phyloP scores from a whole-genome alignment of 1,140 invertebrate species.

The Spodoptera litura region DNA sequence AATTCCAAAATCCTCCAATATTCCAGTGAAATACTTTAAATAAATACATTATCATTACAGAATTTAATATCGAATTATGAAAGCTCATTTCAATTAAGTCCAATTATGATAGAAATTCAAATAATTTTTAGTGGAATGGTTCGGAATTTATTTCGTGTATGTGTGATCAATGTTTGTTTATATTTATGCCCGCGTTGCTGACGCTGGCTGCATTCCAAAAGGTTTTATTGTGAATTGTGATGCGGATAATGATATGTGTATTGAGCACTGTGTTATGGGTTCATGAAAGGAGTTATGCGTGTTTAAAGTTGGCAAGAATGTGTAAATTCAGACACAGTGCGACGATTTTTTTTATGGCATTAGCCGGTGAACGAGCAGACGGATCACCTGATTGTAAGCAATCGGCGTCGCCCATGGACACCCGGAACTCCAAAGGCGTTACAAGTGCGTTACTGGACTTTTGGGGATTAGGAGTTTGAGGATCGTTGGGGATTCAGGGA shows the following conservation, averaged over 20 bases:
- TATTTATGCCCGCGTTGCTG: background rate
- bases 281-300: background rate
- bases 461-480: too few species aligned
- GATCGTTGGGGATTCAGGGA: too few species aligned
- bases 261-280: background rate
- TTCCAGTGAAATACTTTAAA: conserved; percentile 2
- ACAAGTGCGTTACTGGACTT: too few species aligned
- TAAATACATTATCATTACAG: conserved; percentile 17
- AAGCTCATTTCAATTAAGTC: conserved; percentile 30
- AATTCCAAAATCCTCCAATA: background rate
- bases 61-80: conserved; percentile 28
- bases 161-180: conserved; percentile 13
- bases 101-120: conserved; percentile 25
- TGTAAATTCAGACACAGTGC: too few species aligned
- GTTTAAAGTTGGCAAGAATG: background rate
- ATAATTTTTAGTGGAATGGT: conserved; percentile 7
- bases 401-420: too few species aligned
- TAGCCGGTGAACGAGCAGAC: too few species aligned
- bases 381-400: too few species aligned
- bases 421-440: too few species aligned
- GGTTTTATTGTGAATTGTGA: background rate
- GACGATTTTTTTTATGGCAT: too few species aligned
- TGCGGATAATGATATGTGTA: background rate
- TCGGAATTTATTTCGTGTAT: background rate
- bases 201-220: conserved; percentile 15